A percentile compares a stretch with the other conserved stretches of the same genome.
Conservation (phyloP, 2,113 vertebrate genomes). For the Scomber scombrus region DNA sequence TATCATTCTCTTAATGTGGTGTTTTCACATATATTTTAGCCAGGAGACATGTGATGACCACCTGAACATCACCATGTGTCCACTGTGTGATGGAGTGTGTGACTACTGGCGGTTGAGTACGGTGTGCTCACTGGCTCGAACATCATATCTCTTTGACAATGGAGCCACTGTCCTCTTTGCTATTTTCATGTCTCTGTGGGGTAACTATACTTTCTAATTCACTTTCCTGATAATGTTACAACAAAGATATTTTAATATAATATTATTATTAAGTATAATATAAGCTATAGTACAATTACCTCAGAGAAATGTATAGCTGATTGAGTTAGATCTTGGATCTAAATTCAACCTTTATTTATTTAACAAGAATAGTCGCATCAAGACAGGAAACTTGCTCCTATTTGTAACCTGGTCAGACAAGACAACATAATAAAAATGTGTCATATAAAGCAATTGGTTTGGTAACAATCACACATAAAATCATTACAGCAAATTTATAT, state of each 20-base stretch:
- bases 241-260: neutral
- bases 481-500: too few relatives aligned
- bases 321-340: neutral
- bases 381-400: neutral
- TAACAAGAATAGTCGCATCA: neutral
- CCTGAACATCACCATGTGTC: slow-evolving; percentile 97
- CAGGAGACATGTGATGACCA: slow-evolving; percentile 91
- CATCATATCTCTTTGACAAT: slow-evolving; percentile 97
- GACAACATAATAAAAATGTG: too few relatives aligned
- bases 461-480: neutral
- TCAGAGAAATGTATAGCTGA: neutral
- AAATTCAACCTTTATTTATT: neutral
- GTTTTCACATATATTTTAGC: slow-evolving; percentile 75
- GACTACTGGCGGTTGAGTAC: slow-evolving; percentile 96
- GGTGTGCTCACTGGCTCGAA: slow-evolving; percentile 90
- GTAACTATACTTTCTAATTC: slow-evolving; percentile 79
- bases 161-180: slow-evolving; percentile 95
- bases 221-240: slow-evolving; percentile 3
- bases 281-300: too few relatives aligned
- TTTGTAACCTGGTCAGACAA: neutral
- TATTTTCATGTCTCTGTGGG: slow-evolving; percentile 99
- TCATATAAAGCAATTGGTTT: too few relatives aligned
- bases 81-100: slow-evolving; percentile 94
- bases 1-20: neutral
- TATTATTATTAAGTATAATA: too few relatives aligned